These are phyloP conservation scores for Conger conger DNA, from an alignment of 2,113 vertebrate species.

Conservation along the genomic window DNA sequence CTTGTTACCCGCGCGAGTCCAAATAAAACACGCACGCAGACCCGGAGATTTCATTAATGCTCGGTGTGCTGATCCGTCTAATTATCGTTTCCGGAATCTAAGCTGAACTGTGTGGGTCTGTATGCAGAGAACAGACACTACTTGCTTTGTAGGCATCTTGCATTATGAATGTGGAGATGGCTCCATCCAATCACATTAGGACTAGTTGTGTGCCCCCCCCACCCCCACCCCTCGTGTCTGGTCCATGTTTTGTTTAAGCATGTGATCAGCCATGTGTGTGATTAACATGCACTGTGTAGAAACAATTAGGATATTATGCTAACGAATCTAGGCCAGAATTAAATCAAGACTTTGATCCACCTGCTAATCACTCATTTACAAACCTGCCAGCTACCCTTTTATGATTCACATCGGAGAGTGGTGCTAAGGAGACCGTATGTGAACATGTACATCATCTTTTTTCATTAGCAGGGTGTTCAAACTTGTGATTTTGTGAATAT, in stretches of 20 bases:
- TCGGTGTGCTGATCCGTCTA: too few relatives aligned
- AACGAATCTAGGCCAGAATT: background rate
- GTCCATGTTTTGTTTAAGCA: constrained; percentile 2
- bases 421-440: background rate
- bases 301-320: constrained; percentile 1
- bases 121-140: background rate
- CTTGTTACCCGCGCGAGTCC: background rate
- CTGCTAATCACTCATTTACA: background rate
- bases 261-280: constrained; percentile 8
- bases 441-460: background rate
- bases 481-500: background rate
- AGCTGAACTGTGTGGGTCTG: background rate
- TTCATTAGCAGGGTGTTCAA: background rate
- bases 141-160: background rate
- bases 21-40: background rate
- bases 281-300: background rate
- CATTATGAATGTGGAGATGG: background rate
- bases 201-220: background rate
- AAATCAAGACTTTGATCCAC: background rate
- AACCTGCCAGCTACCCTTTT: background rate
- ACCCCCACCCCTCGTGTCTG: background rate
- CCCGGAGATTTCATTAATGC: background rate
- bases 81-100: background rate
- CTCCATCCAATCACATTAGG: background rate
- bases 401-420: background rate